Evolutionary conservation across 2,888 invertebrate genomes (phyloP).

Genomic region (Nowickia ferox): DNA sequence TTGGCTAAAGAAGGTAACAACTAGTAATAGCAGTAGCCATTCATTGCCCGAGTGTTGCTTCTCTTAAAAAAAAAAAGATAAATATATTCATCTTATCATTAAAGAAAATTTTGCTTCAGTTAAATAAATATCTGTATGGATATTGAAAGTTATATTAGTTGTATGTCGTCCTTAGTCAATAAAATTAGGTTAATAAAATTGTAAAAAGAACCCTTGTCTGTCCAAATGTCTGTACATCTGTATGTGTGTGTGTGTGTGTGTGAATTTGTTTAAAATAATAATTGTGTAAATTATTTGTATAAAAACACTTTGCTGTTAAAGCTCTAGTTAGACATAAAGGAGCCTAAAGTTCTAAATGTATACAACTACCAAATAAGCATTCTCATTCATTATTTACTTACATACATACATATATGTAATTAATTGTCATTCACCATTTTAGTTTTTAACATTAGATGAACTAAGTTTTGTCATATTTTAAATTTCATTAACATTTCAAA

Average conservation of each 20-base stretch:
- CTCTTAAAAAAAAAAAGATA: no score
- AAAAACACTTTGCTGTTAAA: slow-evolving; percentile 36
- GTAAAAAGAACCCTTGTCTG: slow-evolving; percentile 20
- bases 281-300: slow-evolving; percentile 13
- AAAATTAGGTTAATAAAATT: slow-evolving; percentile 21
- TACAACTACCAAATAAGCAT: slow-evolving; percentile 21
- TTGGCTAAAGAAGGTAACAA: no score
- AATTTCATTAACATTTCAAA: slow-evolving; percentile 65
- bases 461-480: slow-evolving; percentile 57
- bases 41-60: no score
- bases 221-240: neutral
- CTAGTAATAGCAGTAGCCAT: no score
- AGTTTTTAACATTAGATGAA: slow-evolving; percentile 62
- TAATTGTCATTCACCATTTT: slow-evolving; percentile 51
- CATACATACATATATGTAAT: neutral
- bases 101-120: neutral
- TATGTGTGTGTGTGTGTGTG: neutral
- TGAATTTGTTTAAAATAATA: slow-evolving; percentile 36
- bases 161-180: neutral
- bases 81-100: neutral
- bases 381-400: slow-evolving; percentile 34
- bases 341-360: slow-evolving; percentile 2
- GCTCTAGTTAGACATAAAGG: slow-evolving; percentile 39
- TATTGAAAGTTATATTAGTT: neutral
- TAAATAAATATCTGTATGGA: neutral